A percentile compares a stretch with the other conserved stretches of the same genome.
Conservation (phyloP, 2,888 invertebrate species). For the Cepaea hortensis region DNA sequence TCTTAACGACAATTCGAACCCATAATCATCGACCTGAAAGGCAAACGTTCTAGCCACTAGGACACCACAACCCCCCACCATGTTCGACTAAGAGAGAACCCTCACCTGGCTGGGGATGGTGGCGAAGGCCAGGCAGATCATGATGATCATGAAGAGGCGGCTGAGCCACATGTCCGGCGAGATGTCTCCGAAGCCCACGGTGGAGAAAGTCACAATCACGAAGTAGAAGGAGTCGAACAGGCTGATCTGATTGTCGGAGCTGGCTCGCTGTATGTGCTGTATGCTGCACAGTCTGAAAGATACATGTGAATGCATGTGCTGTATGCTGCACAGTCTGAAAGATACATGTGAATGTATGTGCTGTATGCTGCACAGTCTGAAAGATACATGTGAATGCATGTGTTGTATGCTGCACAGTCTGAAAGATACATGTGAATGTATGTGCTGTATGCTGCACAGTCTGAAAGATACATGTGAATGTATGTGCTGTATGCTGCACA, state of each 20-base stretch:
- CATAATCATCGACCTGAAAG: no score
- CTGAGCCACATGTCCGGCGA: slow-evolving; percentile 68
- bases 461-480: slow-evolving; percentile 83
- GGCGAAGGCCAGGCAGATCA: slow-evolving; percentile 64
- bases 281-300: slow-evolving; percentile 94
- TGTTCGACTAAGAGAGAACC: background rate
- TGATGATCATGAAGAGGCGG: slow-evolving; percentile 64
- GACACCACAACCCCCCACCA: no score
- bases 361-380: slow-evolving; percentile 97
- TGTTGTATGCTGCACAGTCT: slow-evolving; percentile 99
- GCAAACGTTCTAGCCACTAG: no score
- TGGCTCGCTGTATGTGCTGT: slow-evolving; percentile 95
- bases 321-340: slow-evolving; percentile 96
- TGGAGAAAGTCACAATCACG: slow-evolving; percentile 92
- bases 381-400: slow-evolving; percentile 82
- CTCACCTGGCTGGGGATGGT: slow-evolving; percentile 64
- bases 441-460: slow-evolving; percentile 84
- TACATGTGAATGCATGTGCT: slow-evolving; percentile 87
- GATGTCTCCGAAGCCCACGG: slow-evolving; percentile 71
- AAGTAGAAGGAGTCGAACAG: slow-evolving; percentile 97
- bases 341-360: slow-evolving; percentile 85
- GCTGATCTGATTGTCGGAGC: slow-evolving; percentile 85
- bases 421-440: slow-evolving; percentile 65
- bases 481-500: slow-evolving; percentile 98
- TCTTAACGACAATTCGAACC: no score